Base-by-base conservation (phyloP, 2,888 invertebrate species). In the Abscondita cerata region DNA sequence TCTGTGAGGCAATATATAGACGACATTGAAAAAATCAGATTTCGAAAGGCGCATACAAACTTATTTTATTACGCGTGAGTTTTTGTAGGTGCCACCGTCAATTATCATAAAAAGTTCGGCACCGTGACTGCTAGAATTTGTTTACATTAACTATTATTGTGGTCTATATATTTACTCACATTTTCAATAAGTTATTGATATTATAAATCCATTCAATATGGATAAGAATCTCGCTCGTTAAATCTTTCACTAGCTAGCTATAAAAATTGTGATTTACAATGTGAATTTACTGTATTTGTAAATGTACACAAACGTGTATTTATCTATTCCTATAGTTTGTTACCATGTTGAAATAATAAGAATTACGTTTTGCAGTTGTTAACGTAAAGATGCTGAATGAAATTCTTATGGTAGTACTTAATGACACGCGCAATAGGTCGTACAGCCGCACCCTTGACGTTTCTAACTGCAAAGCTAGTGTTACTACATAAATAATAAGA, bases 191-290 rank as follows among this genome's bases (percentile, higher is more conserved):
- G 41, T 63, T 63, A 52, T 46, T 47, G 63, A 63, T 63, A 63
- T 63, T 63, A 59, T 54, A 16, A 47, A 55, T 59, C 59, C 63
- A 59, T 11, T 52, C 20, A 34, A 20, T n/a, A n/a, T 63, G 63
- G 59, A 60, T 60, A 20, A 53, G 54, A 59, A 67, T 67, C 67
- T 67, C 67, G 67, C 67, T 67, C 67, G 67, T 54, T 66, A 58
- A 59, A 66, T 67, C 67, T 67, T 67, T 67, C 67, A 67, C 58
- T 68, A 68, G 64, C 57, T 64, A 64, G 53, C 53, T 64, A 63
- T 64, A 59, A 62, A 64, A 65, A 63, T 59, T 68, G 65, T 65
- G 65, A 65, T 68, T 67, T 67, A 67, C 50, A 60, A 50, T 60
- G 53, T 64, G 57, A 57, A 57, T 56, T 62, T 57, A 57, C 41